Conservation (phyloP, 2,113 vertebrate genomes). For the Dermatemys mawii region DNA sequence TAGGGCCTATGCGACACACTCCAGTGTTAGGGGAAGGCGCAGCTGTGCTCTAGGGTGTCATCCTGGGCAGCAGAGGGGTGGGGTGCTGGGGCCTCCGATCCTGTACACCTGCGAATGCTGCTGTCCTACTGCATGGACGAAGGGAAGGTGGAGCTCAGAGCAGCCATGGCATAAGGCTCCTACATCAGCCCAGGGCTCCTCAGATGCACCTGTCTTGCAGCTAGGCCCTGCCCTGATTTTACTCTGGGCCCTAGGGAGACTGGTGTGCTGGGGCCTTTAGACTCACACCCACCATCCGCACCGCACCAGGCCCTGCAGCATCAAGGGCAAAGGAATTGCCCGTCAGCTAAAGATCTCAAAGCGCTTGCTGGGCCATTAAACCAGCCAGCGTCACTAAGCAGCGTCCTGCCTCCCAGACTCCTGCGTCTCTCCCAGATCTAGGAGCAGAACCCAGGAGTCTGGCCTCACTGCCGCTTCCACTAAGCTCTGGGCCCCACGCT, state of each 20-base stretch:
- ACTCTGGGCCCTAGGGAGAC: background rate
- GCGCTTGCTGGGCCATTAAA: background rate
- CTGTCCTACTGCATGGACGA: background rate
- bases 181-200: background rate
- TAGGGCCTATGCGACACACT: too few species aligned
- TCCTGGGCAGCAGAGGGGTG: background rate
- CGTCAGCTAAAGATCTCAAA: background rate
- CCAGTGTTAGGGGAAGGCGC: too few species aligned
- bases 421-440: background rate
- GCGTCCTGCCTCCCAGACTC: background rate
- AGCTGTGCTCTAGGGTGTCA: too few species aligned
- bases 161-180: background rate
- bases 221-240: background rate
- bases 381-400: background rate
- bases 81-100: accelerated
- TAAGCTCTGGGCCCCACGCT: background rate
- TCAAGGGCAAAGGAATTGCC: background rate
- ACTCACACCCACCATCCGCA: too few species aligned
- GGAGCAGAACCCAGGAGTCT: background rate
- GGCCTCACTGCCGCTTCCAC: background rate
- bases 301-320: background rate
- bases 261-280: too few species aligned
- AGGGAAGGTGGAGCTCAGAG: background rate
- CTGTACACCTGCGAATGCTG: background rate
- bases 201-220: background rate